phyloP scores from a whole-genome alignment of 2,888 invertebrate species.

The Cosmopolites sordidus region DNA sequence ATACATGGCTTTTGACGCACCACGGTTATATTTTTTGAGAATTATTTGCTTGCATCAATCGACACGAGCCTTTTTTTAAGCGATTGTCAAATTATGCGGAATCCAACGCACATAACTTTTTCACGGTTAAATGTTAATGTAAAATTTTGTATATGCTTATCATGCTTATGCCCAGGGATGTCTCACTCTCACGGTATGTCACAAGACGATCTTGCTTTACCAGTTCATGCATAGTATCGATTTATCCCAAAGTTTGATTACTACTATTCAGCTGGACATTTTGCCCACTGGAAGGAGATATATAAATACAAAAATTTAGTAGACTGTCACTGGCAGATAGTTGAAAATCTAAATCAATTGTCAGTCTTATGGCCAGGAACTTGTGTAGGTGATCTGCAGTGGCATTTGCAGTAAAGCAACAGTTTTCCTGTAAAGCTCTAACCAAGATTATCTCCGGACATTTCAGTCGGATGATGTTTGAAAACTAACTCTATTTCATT shows the following conservation, averaged over 20 bases:
- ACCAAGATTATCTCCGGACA: slow-evolving; percentile 82
- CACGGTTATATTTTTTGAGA: no score
- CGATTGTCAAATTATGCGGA: no score
- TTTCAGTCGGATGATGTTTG: slow-evolving; percentile 92
- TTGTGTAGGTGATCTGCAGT: slow-evolving; percentile 96
- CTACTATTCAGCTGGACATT: slow-evolving; percentile 80
- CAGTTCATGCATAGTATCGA: no score
- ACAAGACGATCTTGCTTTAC: no score
- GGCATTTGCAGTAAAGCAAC: slow-evolving; percentile 93
- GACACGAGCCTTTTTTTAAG: no score
- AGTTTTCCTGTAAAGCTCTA: slow-evolving; percentile 78
- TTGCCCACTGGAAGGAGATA: slow-evolving; percentile 80
- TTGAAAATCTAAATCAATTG: slow-evolving; percentile 79
- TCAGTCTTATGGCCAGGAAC: slow-evolving; percentile 88
- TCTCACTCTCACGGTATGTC: no score
- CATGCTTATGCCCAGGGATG: no score
- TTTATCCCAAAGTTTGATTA: slow-evolving; percentile 85
- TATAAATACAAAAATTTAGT: slow-evolving; percentile 88
- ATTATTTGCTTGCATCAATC: no score
- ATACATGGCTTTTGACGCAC: no score
- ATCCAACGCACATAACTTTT: no score
- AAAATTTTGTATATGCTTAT: no score
- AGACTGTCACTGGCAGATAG: slow-evolving; percentile 68
- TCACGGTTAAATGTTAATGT: no score
- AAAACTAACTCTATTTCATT: slow-evolving; percentile 95